Conservation (phyloP, 2,797 vertebrate genomes). For the Antrozous pallidus region DNA sequence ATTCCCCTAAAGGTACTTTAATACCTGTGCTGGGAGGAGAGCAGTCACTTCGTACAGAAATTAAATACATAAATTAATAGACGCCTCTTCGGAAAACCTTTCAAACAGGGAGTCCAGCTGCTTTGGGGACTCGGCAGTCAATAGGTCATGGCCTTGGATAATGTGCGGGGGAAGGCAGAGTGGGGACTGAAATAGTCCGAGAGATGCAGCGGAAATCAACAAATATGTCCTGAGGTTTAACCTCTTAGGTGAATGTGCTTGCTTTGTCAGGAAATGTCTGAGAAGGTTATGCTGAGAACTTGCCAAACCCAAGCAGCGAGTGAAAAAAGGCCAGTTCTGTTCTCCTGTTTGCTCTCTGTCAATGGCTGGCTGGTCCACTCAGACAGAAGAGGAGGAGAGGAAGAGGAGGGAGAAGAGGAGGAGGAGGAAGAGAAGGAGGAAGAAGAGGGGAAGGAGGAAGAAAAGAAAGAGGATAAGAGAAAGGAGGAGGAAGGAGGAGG, state of each 20-base stretch:
- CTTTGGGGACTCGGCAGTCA: constrained; percentile 43
- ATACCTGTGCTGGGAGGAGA: constrained; percentile 60
- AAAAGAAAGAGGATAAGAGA: rapidly evolving
- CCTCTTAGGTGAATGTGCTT: not conserved
- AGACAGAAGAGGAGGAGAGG: no score
- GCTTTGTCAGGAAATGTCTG: not conserved
- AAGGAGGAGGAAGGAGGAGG: not conserved
- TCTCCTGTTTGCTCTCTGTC: not conserved
- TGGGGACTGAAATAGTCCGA: not conserved
- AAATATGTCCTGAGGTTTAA: constrained; percentile 4
- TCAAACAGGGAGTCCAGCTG: constrained; percentile 61
- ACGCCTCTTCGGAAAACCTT: constrained; percentile 57
- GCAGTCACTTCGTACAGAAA: constrained; percentile 59
- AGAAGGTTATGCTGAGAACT: not conserved
- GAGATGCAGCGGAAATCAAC: constrained; percentile 14
- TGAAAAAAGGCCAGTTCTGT: not conserved
- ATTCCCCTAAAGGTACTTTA: constrained; percentile 71
- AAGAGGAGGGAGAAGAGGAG: rapidly evolving
- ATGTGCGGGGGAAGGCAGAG: constrained; percentile 28
- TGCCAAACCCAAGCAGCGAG: not conserved
- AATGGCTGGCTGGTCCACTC: not conserved
- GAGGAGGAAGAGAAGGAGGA: rapidly evolving
- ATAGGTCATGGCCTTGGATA: constrained; percentile 66
- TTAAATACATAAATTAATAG: constrained; percentile 80
- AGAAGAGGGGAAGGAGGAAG: no score